phyloP scores from a whole-genome alignment of 1,140 invertebrate species.

The Drosophila biarmipes region DNA sequence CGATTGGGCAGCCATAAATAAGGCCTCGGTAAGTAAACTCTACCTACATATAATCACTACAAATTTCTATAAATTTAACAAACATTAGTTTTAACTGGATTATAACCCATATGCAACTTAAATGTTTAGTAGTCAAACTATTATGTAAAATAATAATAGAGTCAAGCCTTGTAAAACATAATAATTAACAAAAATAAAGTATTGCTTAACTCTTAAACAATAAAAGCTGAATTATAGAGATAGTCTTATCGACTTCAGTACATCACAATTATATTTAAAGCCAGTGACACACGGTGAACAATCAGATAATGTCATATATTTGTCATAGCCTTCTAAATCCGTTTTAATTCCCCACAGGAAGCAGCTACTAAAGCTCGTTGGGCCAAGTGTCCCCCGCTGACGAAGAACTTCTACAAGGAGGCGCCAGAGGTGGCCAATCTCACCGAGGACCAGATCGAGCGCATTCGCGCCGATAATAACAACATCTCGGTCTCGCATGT shows the following conservation, averaged over 20 bases:
- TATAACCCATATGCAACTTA: too few species aligned
- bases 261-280: background rate
- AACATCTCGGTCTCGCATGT: conserved; percentile 89
- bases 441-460: conserved; percentile 86
- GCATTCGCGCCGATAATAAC: conserved; percentile 88
- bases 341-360: conserved; percentile 83
- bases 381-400: conserved; percentile 88
- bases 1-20: conserved; percentile 67
- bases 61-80: too few species aligned
- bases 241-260: background rate
- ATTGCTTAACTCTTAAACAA: too few species aligned
- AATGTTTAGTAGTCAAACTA: too few species aligned
- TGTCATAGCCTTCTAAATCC: background rate
- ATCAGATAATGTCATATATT: background rate
- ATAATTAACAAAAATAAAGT: too few species aligned
- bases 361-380: conserved; percentile 86
- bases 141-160: too few species aligned
- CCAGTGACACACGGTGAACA: background rate
- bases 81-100: too few species aligned
- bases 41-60: background rate
- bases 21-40: conserved; percentile 52
- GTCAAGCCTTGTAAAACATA: too few species aligned
- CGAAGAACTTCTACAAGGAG: conserved; percentile 95
- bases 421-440: conserved; percentile 89
- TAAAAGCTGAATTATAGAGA: background rate